Evolutionary conservation across 1,140 invertebrate genomes (phyloP).

Genomic region (Drosophila subobscura): DNA sequence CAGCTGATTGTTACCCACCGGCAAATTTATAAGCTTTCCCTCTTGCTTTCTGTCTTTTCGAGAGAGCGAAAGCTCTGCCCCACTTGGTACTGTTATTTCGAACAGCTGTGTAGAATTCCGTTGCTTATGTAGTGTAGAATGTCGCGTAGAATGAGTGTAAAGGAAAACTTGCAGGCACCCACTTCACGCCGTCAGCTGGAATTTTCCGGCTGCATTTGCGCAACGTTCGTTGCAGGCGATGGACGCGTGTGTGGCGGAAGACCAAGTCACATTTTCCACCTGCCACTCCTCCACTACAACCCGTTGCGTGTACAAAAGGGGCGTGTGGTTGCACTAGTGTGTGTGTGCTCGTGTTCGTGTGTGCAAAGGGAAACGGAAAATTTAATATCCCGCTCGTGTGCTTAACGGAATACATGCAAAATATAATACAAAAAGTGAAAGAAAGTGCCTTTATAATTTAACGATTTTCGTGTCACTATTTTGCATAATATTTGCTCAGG

Average conservation of each 20-base stretch:
- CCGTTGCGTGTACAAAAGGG: conserved; percentile 52
- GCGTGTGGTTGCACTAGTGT: conserved; percentile 35
- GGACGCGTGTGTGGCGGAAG: conserved; percentile 48
- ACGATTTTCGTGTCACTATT: conserved; percentile 9
- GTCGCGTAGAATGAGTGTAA: conserved; percentile 23
- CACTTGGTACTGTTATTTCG: not conserved
- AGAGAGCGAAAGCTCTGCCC: not conserved
- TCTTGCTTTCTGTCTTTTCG: too few relatives aligned
- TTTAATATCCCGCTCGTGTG: conserved; percentile 18
- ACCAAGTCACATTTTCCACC: conserved; percentile 25
- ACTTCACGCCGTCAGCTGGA: conserved; percentile 41
- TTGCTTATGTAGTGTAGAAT: conserved; percentile 7
- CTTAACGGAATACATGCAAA: conserved; percentile 21
- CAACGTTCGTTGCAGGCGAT: conserved; percentile 68
- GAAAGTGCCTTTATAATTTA: conserved; percentile 46
- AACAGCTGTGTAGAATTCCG: too few relatives aligned
- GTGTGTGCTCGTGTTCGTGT: conserved; percentile 19
- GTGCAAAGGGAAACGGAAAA: conserved; percentile 24
- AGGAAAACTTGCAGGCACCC: conserved; percentile 16
- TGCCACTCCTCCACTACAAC: conserved; percentile 13
- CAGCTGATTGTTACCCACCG: too few relatives aligned
- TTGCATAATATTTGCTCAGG: conserved; percentile 14
- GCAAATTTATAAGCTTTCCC: too few relatives aligned
- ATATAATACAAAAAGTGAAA: conserved; percentile 21
- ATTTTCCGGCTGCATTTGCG: conserved; percentile 73